phyloP scores from a whole-genome alignment of 2,888 invertebrate genomes.

The Crematogaster levior region DNA sequence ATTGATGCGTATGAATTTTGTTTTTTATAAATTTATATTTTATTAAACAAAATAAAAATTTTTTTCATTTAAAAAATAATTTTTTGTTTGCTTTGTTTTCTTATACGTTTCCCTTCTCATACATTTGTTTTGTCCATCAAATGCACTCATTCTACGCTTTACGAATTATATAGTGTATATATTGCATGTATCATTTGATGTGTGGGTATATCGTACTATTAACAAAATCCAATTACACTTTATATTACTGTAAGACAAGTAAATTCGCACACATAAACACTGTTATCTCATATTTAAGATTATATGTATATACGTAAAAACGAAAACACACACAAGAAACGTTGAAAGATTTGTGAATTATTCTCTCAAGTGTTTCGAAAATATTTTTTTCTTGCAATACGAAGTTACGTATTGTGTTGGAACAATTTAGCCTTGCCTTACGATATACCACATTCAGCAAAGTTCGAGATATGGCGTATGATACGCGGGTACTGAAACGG shows the following conservation, averaged over 20 bases:
- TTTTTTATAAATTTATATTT: slow-evolving; percentile 26
- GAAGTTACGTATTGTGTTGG: background rate
- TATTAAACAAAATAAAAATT: slow-evolving; percentile 23
- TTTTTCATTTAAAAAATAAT: background rate
- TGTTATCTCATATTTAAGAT: slow-evolving; percentile 9
- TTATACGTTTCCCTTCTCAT: slow-evolving; percentile 27
- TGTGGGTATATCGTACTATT: background rate
- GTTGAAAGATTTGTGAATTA: background rate
- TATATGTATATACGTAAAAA: slow-evolving; percentile 17
- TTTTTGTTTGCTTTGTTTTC: slow-evolving; percentile 1
- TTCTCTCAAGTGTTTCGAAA: background rate
- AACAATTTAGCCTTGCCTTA: slow-evolving; percentile 16
- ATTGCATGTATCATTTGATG: slow-evolving; percentile 52
- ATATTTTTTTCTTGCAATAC: background rate
- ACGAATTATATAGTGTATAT: slow-evolving; percentile 27
- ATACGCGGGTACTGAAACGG: background rate
- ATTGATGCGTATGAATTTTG: slow-evolving; percentile 4
- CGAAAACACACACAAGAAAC: background rate
- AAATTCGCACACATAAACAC: background rate
- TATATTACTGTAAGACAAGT: slow-evolving; percentile 15
- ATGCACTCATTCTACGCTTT: background rate
- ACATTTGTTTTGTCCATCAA: background rate
- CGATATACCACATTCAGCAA: slow-evolving; percentile 9
- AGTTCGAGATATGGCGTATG: background rate
- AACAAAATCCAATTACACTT: slow-evolving; percentile 9